Evolutionary conservation across 2,797 vertebrate genomes (phyloP).

Genomic region (Poecilia wingei): DNA sequence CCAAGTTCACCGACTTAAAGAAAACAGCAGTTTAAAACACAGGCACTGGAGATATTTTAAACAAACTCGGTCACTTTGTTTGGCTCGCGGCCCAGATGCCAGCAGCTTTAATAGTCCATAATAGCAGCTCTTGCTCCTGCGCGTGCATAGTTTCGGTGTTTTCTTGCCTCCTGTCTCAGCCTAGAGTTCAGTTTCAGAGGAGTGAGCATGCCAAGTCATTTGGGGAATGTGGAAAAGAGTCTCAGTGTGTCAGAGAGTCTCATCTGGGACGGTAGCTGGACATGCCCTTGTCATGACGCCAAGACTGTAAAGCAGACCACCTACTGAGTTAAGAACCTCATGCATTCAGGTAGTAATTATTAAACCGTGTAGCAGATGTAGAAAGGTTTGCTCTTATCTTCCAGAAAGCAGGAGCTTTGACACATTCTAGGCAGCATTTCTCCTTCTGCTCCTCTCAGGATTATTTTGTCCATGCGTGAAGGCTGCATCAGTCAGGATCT

Average conservation of each 20-base stretch:
- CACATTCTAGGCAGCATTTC: slow-evolving; percentile 12
- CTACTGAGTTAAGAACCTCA: slow-evolving; percentile 26
- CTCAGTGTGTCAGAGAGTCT: slow-evolving; percentile 61
- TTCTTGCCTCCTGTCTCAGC: slow-evolving; percentile 59
- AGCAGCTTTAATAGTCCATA: slow-evolving; percentile 59
- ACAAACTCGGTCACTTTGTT: slow-evolving; percentile 46
- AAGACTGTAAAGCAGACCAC: slow-evolving; percentile 55
- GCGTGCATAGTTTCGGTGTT: slow-evolving; percentile 71
- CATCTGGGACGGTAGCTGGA: slow-evolving; percentile 36
- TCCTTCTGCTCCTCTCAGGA: slow-evolving; percentile 33
- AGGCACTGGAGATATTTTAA: slow-evolving; percentile 35
- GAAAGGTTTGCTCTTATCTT: not conserved
- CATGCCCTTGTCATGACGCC: slow-evolving; percentile 60
- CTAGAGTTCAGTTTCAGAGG: slow-evolving; percentile 78
- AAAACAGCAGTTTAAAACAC: slow-evolving; percentile 18
- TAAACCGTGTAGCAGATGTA: not conserved
- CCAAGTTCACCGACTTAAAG: slow-evolving; percentile 22
- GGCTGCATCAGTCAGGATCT: slow-evolving; percentile 53
- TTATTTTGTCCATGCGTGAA: slow-evolving; percentile 38
- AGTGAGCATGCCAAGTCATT: slow-evolving; percentile 79
- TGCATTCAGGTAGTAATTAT: slow-evolving; percentile 27
- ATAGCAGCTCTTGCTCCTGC: slow-evolving; percentile 66
- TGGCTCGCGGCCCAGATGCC: slow-evolving; percentile 55
- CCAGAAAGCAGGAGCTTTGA: slow-evolving; percentile 15
- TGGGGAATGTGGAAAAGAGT: slow-evolving; percentile 79